phyloP scores from a whole-genome alignment of 1,140 invertebrate species.

The Hermetia illucens region DNA sequence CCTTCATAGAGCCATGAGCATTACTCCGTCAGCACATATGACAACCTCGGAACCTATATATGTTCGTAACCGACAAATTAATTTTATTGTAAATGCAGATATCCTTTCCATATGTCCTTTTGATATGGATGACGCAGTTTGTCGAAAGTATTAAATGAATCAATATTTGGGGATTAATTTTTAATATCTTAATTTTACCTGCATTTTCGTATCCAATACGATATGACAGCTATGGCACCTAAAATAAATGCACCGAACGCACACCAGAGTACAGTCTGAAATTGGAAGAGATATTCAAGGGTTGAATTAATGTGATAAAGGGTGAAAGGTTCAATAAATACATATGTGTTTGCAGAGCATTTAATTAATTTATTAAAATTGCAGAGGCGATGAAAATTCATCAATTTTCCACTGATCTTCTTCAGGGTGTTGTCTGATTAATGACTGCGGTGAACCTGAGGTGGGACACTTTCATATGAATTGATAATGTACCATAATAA shows the following conservation, averaged over 20 bases:
- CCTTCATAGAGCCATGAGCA: neutral
- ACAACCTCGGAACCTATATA: neutral
- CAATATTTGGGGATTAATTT: neutral
- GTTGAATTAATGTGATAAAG: neutral
- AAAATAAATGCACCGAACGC: slow-evolving; percentile 28
- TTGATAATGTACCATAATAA: too few species aligned
- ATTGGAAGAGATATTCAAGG: slow-evolving; percentile 17
- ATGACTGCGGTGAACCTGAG: too few species aligned
- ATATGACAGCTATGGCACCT: slow-evolving; percentile 28
- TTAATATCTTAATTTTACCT: slow-evolving; percentile 17
- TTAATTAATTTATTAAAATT: too few species aligned
- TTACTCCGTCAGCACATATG: neutral
- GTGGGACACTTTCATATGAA: too few species aligned
- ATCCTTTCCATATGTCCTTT: neutral
- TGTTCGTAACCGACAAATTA: neutral
- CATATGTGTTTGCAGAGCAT: too few species aligned
- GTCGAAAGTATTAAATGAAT: neutral
- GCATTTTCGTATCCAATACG: slow-evolving; percentile 31
- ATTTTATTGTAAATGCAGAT: neutral
- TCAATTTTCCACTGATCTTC: too few species aligned
- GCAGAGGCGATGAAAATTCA: too few species aligned
- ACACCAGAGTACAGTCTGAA: slow-evolving; percentile 30
- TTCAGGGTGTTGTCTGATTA: too few species aligned
- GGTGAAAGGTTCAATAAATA: too few species aligned
- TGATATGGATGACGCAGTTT: neutral